Evolutionary conservation across 2,797 vertebrate species (phyloP).

Genomic region (Halcyon smyrnensis): DNA sequence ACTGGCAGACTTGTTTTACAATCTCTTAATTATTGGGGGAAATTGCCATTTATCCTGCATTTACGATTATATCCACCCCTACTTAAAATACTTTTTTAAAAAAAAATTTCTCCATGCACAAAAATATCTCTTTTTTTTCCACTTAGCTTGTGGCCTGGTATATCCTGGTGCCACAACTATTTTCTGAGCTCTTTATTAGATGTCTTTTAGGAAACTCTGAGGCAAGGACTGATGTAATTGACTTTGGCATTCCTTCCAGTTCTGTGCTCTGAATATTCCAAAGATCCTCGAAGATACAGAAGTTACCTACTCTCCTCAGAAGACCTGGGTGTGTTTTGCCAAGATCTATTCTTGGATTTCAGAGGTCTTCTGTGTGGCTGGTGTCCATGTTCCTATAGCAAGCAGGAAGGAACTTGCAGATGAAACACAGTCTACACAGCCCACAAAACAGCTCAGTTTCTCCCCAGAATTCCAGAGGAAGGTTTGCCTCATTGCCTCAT

Average conservation of each 20-base stretch:
- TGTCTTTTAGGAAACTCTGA: neutral
- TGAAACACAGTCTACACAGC: neutral
- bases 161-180: neutral
- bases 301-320: neutral
- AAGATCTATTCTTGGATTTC: neutral
- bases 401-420: neutral
- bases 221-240: rapidly evolving
- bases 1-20: neutral
- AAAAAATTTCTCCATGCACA: neutral
- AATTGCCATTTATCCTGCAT: neutral
- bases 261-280: neutral
- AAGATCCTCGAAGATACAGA: neutral
- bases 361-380: neutral
- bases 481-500: rapidly evolving
- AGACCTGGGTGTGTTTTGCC: neutral
- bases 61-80: neutral
- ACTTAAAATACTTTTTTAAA: neutral
- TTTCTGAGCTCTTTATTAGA: neutral
- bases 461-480: neutral
- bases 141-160: neutral
- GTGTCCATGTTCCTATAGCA: neutral
- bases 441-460: neutral
- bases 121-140: neutral
- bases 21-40: neutral
- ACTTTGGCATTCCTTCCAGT: neutral